Evolutionary conservation across 2,888 invertebrate species (phyloP), one percentile per base, ranked within the genome.

Genomic region (Leptinotarsa haldemani): DNA sequence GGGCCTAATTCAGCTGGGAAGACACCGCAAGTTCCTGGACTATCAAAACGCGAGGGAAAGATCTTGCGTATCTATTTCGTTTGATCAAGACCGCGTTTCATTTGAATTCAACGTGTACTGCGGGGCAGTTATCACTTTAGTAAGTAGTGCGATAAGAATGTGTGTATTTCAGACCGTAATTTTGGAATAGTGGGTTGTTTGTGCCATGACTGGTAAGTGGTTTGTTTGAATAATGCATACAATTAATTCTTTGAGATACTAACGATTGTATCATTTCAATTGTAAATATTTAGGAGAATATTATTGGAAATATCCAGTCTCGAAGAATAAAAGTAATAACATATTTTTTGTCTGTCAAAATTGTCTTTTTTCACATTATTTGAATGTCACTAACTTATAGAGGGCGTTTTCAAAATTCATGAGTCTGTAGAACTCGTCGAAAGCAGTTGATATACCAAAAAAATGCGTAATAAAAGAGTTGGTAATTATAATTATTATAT

Each of bases 141-240:
- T n/a, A 30, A 15, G 61, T n/a, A 30, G 25, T n/a, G 61, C 40
- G 61, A 61, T 61, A 61, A 61, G 61, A 61, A 61, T 61, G 61
- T n/a, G 61, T 25, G 30, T 30, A 61, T 30, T 30, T n/a, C 61
- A 61, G 61, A 30, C 61, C 13, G 15, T 40, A 30, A 30, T 30
- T 61, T 40, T 40, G 61, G 40, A 40, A 40, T 61, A 61, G 61
- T 61, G 40, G 61, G 22, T 40, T 61, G 18, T 61, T 61, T n/a
- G n/a, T 61, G 61, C 25, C 16, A 61, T 61, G 61, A 61, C 40
- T 40, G 61, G 61, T 61, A 61, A 61, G 61, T 40, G 61, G 5
- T 12, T 20, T 22, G 15, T 9, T 25, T 13, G 13, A 22, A 22
- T 56, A 20, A 4, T 22, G 15, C 15, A 22, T 56, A 3, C 15